These are phyloP conservation scores for Sterna hirundo DNA, from an alignment of 2,113 vertebrate genomes.

Conservation along the genomic window DNA sequence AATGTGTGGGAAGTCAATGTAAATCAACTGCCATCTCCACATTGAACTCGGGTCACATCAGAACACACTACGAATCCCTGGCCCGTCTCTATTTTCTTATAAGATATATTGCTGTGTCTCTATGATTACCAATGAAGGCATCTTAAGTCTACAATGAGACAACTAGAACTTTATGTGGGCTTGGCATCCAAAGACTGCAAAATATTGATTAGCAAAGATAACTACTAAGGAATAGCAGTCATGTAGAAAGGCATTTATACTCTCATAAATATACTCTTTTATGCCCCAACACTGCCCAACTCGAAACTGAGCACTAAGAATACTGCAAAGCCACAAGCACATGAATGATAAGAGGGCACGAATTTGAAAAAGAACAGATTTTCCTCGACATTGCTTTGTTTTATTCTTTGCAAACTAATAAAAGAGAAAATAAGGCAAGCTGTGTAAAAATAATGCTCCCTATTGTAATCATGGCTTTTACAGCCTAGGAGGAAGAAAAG, in stretches of 20 bases:
- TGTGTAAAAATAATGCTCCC: constrained; percentile 3
- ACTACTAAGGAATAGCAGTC: background rate
- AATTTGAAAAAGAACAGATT: background rate
- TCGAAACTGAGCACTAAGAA: background rate
- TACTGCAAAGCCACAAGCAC: background rate
- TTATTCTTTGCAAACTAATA: constrained; percentile 18
- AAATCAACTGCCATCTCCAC: background rate
- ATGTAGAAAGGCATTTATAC: background rate
- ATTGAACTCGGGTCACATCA: background rate
- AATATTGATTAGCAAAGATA: background rate
- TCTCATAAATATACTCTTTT: background rate
- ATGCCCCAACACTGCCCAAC: background rate
- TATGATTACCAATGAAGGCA: background rate
- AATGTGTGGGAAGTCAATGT: background rate
- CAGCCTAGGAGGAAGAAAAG: background rate
- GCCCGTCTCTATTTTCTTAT: background rate
- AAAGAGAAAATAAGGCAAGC: constrained; percentile 9
- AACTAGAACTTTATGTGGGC: background rate
- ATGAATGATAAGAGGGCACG: background rate
- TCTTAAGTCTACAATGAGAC: background rate
- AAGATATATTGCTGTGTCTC: background rate
- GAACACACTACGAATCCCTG: background rate
- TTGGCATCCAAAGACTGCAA: background rate
- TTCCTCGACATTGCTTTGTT: background rate
- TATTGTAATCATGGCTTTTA: background rate